Evolutionary conservation across 2,113 vertebrate genomes (phyloP).

Genomic region (Perognathus longimembris): DNA sequence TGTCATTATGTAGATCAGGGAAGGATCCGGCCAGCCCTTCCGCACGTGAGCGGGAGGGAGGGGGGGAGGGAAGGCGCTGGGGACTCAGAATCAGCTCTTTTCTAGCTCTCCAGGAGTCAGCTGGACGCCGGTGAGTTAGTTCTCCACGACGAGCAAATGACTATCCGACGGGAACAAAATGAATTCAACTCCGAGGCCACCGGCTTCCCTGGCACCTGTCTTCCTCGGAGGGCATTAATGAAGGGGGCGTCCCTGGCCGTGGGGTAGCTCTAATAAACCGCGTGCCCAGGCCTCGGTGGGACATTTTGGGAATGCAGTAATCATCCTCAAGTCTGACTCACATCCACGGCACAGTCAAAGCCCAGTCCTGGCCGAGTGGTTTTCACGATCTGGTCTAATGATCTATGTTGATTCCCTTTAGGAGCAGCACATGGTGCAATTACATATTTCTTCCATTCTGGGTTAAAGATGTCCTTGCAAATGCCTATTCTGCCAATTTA

Average conservation of each 20-base stretch:
- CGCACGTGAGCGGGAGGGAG: background rate
- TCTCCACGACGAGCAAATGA: background rate
- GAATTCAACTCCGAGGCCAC: background rate
- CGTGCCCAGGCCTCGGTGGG: background rate
- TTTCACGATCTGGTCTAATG: slow-evolving; percentile 62
- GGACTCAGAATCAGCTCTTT: background rate
- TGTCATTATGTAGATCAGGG: background rate
- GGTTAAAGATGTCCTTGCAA: slow-evolving; percentile 67
- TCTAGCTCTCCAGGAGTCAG: background rate
- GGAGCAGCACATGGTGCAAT: slow-evolving; percentile 26
- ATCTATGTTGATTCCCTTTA: slow-evolving; percentile 69
- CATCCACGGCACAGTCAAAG: slow-evolving; percentile 49
- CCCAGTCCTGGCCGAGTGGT: slow-evolving; percentile 23
- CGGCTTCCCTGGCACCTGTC: background rate
- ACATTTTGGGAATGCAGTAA: background rate
- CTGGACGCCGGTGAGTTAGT: background rate
- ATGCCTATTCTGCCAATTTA: slow-evolving; percentile 77
- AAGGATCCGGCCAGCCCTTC: rapidly evolving
- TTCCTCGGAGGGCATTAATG: background rate
- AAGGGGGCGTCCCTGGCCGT: background rate
- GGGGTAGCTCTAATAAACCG: background rate
- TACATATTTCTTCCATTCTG: slow-evolving; percentile 63
- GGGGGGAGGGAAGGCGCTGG: rapidly evolving
- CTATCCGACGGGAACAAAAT: background rate
- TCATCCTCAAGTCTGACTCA: slow-evolving; percentile 14